Evolutionary conservation across 2,888 invertebrate genomes (phyloP).

Genomic region (Eucera pruinosa): DNA sequence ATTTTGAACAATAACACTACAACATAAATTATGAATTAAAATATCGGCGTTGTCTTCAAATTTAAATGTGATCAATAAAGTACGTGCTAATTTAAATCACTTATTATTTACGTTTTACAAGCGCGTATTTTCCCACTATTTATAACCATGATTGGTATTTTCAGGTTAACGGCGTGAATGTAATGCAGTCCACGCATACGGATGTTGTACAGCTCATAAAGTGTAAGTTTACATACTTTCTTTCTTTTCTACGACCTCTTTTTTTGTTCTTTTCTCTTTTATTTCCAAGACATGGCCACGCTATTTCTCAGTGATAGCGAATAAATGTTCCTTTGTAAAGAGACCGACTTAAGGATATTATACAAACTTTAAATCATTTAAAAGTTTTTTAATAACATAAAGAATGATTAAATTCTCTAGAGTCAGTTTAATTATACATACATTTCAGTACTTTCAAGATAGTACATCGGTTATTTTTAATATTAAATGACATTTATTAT

Average conservation of each 20-base stretch:
- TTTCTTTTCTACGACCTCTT: constrained; percentile 58
- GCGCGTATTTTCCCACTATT: constrained; percentile 15
- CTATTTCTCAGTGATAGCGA: not conserved
- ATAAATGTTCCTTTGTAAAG: not conserved
- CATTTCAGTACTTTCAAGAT: too few relatives aligned
- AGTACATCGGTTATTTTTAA: too few relatives aligned
- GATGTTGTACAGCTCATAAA: constrained; percentile 98
- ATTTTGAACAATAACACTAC: not conserved
- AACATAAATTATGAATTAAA: constrained; percentile 3
- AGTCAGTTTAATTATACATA: too few relatives aligned
- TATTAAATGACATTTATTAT: too few relatives aligned
- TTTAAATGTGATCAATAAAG: not conserved
- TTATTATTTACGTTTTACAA: not conserved
- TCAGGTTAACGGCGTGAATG: constrained; percentile 96
- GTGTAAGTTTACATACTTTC: constrained; percentile 87
- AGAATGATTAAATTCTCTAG: too few relatives aligned
- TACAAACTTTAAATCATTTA: not conserved
- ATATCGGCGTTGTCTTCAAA: not conserved
- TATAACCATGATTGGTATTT: constrained; percentile 58
- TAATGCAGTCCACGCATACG: constrained; percentile 95
- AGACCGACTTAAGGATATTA: not conserved
- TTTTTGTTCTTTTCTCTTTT: constrained; percentile 21
- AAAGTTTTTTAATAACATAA: too few relatives aligned
- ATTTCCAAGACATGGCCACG: constrained; percentile 5
- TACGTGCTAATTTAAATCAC: not conserved